Conservation (phyloP, 2,888 invertebrate genomes). For the Stenoptilia bipunctidactyla region DNA sequence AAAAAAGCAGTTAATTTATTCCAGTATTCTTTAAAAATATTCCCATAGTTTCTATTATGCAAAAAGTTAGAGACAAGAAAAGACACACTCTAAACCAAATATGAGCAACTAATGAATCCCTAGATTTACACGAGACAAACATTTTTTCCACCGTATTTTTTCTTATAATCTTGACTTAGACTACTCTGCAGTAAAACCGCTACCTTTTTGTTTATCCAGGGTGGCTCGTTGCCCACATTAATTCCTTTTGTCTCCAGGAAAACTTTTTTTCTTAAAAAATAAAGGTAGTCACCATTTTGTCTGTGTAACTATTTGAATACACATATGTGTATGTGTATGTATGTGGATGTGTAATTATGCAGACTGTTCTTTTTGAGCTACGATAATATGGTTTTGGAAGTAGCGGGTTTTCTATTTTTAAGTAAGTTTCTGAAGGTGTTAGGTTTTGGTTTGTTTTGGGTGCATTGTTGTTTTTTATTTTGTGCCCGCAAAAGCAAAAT, state of each 20-base stretch:
- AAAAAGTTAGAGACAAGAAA: no score
- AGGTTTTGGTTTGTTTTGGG: constrained; percentile 2
- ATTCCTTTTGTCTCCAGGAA: constrained; percentile 27
- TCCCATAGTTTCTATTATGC: no score
- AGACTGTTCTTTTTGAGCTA: neutral
- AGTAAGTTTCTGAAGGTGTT: constrained; percentile 5
- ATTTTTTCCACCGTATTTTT: constrained; percentile 2
- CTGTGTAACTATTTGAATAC: constrained; percentile 20
- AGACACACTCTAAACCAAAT: no score
- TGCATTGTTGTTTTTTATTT: no score
- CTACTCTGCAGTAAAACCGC: constrained; percentile 5
- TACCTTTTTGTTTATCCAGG: constrained; percentile 13
- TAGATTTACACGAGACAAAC: neutral
- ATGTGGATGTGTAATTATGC: constrained; percentile 4
- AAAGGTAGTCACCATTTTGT: constrained; percentile 20
- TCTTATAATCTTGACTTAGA: constrained; percentile 25
- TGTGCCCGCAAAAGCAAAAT: no score
- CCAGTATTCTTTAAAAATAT: no score
- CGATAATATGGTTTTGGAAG: neutral
- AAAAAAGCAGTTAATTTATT: no score
- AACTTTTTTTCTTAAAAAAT: constrained; percentile 19
- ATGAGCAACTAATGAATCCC: neutral
- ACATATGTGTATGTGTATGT: constrained; percentile 10
- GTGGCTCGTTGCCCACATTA: constrained; percentile 24
- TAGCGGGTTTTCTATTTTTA: neutral